Evolutionary conservation across 1,140 invertebrate genomes (phyloP), one percentile per base, ranked within the genome.

Genomic region (Drosophila grimshawi): DNA sequence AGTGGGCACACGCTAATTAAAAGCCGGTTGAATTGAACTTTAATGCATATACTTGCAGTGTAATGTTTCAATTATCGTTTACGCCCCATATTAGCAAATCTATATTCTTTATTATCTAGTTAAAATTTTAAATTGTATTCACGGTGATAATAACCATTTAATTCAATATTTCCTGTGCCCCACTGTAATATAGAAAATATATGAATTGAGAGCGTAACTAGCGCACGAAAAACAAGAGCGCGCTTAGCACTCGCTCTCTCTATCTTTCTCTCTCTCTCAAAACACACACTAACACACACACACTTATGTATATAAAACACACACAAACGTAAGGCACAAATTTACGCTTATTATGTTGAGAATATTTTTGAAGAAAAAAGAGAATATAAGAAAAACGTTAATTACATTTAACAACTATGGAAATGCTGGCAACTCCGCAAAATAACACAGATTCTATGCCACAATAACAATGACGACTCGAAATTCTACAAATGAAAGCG

Each of bases 311-410:
- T 43, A 43, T 43, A n/a, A 43, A 43, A 19, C 45, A 43, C 46
- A 65, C 45, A 64, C 60, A 57, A 27, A 43, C 32, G 43, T 55
- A 67, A 39, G 61, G 37, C 68, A 79, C 68, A 63, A 79, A 85
- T 72, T 71, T 74, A 85, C 81, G 81, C 72, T 86, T 85, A 85
- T 85, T 85, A 85, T 85, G 77, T 83, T 85, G 80, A 85, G 81
- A 85, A 85, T 85, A 76, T 83, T 85, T 80, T 56, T 43, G 39
- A 43, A 85, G 80, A 72, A 82, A 79, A 57, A 80, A 74, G 62
- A 69, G 49, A 48, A 52, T 19, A 71, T 64, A 71, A 64, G 72
- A 76, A 72, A 71, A 76, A 76, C 39, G 39, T 52, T 76, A 72
- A 76, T 72, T 72, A 71, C 73, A 76, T 64, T 71, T 33, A 73